Evolutionary conservation across 2,113 vertebrate genomes (phyloP), one percentile per base, ranked within the genome.

Genomic region (Vulpes vulpes): DNA sequence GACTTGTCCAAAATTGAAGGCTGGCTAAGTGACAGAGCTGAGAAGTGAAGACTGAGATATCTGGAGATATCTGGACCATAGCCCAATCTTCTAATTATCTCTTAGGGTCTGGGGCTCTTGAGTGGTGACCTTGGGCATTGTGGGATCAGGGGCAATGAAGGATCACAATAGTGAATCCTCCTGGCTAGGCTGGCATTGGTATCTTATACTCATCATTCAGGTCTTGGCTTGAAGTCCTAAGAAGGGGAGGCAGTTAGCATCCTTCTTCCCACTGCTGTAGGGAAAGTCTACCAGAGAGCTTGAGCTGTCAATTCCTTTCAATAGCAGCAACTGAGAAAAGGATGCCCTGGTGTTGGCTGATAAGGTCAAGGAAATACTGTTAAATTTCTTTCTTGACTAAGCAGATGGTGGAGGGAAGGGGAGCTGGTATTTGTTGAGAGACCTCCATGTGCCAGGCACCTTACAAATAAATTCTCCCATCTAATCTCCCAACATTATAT

Each of bases 341-440:
- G 32, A 15, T n/a, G 17, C 53, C 59, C 38, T 51, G 27, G 35
- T 86, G 23, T 49, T 73, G 78, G 53, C 81, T 85, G 71, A 94
- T 30, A 35, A 91, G 64, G 38, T 93, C 73, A 97, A 96, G 43
- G 51, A 94, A 80, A 76, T 12, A 53, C 49, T 81, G 53, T 76
- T 55, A 94, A 27, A 67, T 78, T 91, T 78, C 69, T 73, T 67
- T 93, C 85, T 80, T 83, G 87, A 82, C 67, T 55, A 62, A 89
- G 81, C 79, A 96, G 71, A 83, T 38, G 88, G 55, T 35, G 35
- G 62, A 81, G 53, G 17, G 53, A 84, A 57, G 32, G 5, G 53
- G 57, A 57, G 11, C 17, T 71, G 30, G 10, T 53, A 32, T 91
- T 94, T 94, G 65, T 55, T 8, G 49, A 22, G 11, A 62, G 67